Conservation (phyloP, 2,888 invertebrate species). For the Macaria liturata region DNA sequence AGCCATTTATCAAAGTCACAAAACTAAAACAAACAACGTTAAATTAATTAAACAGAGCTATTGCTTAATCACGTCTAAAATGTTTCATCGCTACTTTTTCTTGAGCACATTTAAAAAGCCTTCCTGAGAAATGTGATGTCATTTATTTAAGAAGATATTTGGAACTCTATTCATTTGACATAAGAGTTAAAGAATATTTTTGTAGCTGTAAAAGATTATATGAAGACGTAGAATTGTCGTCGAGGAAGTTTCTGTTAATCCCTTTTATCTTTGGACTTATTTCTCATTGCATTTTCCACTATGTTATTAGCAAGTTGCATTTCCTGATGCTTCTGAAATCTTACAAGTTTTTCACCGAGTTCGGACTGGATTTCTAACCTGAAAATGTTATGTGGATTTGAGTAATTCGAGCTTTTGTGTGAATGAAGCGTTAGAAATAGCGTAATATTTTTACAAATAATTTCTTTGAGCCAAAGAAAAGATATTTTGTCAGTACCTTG, state of each 20-base stretch:
- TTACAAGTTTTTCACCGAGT: conserved; percentile 5
- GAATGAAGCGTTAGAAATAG: background rate
- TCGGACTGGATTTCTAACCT: conserved; percentile 1
- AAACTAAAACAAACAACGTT: conserved; percentile 49
- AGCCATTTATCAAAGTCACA: conserved; percentile 59
- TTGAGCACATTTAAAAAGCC: conserved; percentile 16
- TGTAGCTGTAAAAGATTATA: conserved; percentile 10
- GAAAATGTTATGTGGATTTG: background rate
- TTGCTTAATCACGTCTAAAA: conserved; percentile 55
- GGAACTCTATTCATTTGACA: too few relatives aligned
- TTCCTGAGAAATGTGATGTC: too few relatives aligned
- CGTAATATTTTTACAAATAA: too few relatives aligned
- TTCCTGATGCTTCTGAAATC: conserved; percentile 12
- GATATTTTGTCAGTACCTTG: too few relatives aligned
- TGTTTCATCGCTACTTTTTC: conserved; percentile 38
- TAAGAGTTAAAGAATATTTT: too few relatives aligned
- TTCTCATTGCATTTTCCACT: conserved; percentile 19
- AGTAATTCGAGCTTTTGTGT: background rate
- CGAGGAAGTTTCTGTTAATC: conserved; percentile 11
- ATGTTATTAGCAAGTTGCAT: conserved; percentile 20
- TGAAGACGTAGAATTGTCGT: conserved; percentile 6
- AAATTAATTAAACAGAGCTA: conserved; percentile 60
- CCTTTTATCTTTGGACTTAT: conserved; percentile 16
- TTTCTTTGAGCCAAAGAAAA: too few relatives aligned
- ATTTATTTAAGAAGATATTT: too few relatives aligned